Conservation (phyloP, 2,797 vertebrate genomes). For the Sebastes kiyomatsui region DNA sequence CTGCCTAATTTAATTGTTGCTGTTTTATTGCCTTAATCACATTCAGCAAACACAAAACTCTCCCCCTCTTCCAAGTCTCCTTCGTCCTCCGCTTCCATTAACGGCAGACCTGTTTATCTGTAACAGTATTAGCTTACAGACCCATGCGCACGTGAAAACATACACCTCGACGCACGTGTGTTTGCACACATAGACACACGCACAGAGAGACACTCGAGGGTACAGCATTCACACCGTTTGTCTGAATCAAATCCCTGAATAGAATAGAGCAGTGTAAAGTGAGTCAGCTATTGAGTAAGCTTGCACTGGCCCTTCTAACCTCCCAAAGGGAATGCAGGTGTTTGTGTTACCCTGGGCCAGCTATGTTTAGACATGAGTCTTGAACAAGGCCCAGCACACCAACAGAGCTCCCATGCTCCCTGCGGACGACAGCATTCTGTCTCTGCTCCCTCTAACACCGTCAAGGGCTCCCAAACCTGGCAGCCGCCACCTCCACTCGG, state of each 20-base stretch:
- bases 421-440: constrained; percentile 50
- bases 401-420: constrained; percentile 56
- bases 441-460: constrained; percentile 46
- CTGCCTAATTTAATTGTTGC: constrained; percentile 72
- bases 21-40: constrained; percentile 72
- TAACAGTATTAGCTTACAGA: constrained; percentile 39
- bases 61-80: constrained; percentile 25
- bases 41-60: constrained; percentile 57
- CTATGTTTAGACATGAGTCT: constrained; percentile 75
- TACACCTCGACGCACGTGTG: not conserved
- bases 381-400: constrained; percentile 68
- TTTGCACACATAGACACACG: not conserved
- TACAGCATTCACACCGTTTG: constrained; percentile 42
- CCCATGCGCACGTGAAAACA: not conserved
- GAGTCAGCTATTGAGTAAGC: constrained; percentile 70
- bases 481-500: constrained; percentile 49
- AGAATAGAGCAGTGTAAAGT: constrained; percentile 56
- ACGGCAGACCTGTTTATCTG: constrained; percentile 54
- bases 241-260: constrained; percentile 67
- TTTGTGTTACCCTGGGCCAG: constrained; percentile 69
- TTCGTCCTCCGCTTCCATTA: constrained; percentile 57
- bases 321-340: constrained; percentile 76
- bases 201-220: not conserved
- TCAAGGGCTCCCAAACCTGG: constrained; percentile 60
- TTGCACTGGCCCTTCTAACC: constrained; percentile 42